Evolutionary conservation across 37 sponge, comb jelly and placozoan species (phyloP).

Genomic region (Chondrilla cf. caribensis): DNA sequence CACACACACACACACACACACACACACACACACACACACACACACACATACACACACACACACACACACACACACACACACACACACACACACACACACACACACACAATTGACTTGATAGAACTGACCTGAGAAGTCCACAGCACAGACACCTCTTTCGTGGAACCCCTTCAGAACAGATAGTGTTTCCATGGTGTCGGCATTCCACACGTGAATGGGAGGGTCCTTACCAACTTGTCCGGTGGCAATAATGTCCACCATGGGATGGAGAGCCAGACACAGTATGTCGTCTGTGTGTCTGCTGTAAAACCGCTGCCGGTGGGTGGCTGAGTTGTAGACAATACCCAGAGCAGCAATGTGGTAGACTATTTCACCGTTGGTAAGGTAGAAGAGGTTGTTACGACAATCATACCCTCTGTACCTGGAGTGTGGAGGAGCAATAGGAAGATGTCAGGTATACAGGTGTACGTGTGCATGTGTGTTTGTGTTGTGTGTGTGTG

Average conservation of each 20-base stretch:
- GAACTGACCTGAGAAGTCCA: constrained; percentile 81
- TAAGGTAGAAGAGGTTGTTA: constrained; percentile 89
- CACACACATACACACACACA: too few species aligned
- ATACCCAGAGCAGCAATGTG: constrained; percentile 96
- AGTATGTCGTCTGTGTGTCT: constrained; percentile 96
- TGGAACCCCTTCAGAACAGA: constrained; percentile 92
- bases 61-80: too few species aligned
- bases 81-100: too few species aligned
- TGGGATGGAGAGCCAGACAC: constrained; percentile 90
- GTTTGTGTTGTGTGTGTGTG: constrained; percentile 3
- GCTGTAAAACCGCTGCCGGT: constrained; percentile 87
- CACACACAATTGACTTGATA: neutral
- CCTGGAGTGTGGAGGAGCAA: constrained; percentile 39
- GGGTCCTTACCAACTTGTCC: constrained; percentile 85
- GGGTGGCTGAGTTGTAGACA: constrained; percentile 71
- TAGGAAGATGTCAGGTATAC: neutral
- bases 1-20: too few species aligned
- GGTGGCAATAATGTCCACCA: constrained; percentile 54
- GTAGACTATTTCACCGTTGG: constrained; percentile 84
- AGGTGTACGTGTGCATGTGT: neutral
- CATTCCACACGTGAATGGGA: constrained; percentile 91
- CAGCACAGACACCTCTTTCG: constrained; percentile 79
- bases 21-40: too few species aligned
- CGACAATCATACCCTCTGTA: constrained; percentile 98
- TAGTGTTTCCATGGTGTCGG: constrained; percentile 67